These are phyloP conservation scores for Cliona cf. orientalis DNA, from an alignment of 37 sponge, comb jelly and placozoan species.

Conservation along the genomic window DNA sequence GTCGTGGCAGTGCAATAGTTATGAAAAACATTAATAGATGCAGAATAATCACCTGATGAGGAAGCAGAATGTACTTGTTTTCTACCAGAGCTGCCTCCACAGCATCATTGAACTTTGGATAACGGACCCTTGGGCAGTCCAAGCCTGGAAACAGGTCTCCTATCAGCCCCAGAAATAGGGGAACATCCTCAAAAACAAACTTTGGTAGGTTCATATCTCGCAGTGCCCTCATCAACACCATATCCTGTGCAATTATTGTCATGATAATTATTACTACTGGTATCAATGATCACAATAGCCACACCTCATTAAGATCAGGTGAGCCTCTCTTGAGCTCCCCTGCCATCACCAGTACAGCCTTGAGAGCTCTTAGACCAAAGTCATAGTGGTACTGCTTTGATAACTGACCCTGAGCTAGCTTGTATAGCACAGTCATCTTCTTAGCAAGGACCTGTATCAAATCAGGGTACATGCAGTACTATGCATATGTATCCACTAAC, in stretches of 20 bases:
- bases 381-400: conserved; percentile 98
- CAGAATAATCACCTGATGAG: conserved; percentile 85
- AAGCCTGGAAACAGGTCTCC: conserved; percentile 98
- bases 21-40: background rate
- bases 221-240: conserved; percentile 98
- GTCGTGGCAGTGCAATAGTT: no score
- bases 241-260: conserved; percentile 63
- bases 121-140: conserved; percentile 98
- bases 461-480: background rate
- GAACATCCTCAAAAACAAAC: conserved; percentile 99
- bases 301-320: conserved; percentile 90
- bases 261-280: background rate
- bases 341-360: conserved; percentile 99
- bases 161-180: conserved; percentile 97
- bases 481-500: background rate
- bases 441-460: conserved; percentile 84
- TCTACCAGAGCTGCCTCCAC: conserved; percentile 88
- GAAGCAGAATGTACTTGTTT: conserved; percentile 83
- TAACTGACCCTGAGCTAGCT: conserved; percentile 95
- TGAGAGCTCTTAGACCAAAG: conserved; percentile 98
- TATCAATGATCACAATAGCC: background rate
- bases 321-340: conserved; percentile 99
- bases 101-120: conserved; percentile 99
- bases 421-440: conserved; percentile 99
- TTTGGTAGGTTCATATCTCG: conserved; percentile 99